Percentiles rank a stretch among this genome's conserved stretches.
Conservation (phyloP, 2,888 invertebrate genomes). For the Plebejus anna region DNA sequence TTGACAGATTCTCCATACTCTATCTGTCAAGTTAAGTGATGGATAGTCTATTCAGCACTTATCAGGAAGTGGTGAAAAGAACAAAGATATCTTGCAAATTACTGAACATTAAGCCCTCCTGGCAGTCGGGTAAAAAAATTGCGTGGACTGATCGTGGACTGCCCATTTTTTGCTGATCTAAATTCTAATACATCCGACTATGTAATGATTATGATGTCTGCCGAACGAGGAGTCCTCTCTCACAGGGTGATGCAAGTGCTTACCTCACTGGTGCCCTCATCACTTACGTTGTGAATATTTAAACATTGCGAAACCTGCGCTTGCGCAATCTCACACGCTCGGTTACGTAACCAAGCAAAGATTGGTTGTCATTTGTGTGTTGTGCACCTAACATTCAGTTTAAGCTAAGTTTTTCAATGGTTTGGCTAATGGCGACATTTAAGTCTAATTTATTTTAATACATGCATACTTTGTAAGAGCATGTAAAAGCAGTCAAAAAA, state of each 20-base stretch:
- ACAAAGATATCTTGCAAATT: neutral
- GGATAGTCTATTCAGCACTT: no score
- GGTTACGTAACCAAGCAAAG: constrained; percentile 13
- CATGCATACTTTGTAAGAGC: no score
- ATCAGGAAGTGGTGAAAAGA: no score
- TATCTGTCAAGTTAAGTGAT: no score
- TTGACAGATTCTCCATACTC: no score
- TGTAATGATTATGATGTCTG: neutral
- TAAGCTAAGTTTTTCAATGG: neutral
- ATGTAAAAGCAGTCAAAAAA: no score
- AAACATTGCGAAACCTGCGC: constrained; percentile 17
- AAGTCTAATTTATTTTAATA: no score
- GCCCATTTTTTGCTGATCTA: neutral
- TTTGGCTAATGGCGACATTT: neutral
- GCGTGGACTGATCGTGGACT: neutral
- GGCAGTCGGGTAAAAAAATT: neutral
- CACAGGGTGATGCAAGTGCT: constrained; percentile 21
- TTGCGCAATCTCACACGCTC: constrained; percentile 4
- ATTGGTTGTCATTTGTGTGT: neutral
- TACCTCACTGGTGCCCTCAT: constrained; percentile 25
- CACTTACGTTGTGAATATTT: constrained; percentile 24
- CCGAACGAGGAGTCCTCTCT: constrained; percentile 2
- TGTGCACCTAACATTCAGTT: neutral
- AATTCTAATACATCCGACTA: neutral
- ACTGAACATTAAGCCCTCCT: neutral